These are phyloP conservation scores for Butastur rufipennis DNA, from an alignment of 2,113 vertebrate genomes.

Conservation along the genomic window DNA sequence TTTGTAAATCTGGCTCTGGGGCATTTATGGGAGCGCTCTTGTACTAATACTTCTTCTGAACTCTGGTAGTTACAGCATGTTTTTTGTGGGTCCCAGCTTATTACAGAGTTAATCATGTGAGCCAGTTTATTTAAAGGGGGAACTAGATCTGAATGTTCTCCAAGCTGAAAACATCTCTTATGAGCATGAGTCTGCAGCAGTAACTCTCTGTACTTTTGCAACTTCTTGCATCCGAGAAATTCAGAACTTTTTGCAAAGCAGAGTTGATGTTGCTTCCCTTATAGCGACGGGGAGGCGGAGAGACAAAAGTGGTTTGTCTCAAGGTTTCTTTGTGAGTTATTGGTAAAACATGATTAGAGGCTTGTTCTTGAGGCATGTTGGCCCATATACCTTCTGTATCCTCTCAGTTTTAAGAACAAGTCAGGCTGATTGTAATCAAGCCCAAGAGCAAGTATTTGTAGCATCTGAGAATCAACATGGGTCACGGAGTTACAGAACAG, in stretches of 20 bases:
- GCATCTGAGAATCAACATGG: background rate
- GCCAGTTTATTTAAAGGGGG: background rate
- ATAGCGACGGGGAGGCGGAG: fast-evolving
- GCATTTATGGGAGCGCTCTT: background rate
- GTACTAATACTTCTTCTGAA: background rate
- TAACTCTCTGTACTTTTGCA: background rate
- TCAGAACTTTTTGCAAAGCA: background rate
- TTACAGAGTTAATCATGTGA: conserved; percentile 8
- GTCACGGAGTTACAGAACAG: background rate
- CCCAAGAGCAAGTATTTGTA: background rate
- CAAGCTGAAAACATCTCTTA: background rate
- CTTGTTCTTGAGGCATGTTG: background rate
- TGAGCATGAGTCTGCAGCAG: background rate
- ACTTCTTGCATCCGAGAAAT: background rate
- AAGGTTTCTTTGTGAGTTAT: background rate
- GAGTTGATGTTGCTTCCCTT: background rate
- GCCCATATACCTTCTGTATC: background rate
- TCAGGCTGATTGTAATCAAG: background rate
- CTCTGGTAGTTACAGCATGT: background rate
- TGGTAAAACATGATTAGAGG: background rate
- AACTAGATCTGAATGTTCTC: conserved; percentile 19
- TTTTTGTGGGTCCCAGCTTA: conserved; percentile 9
- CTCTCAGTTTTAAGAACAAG: background rate
- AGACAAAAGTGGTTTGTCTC: background rate
- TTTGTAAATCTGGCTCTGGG: background rate